phyloP scores from a whole-genome alignment of 2,888 invertebrate genomes.

The Amphipyra tragopoginis region DNA sequence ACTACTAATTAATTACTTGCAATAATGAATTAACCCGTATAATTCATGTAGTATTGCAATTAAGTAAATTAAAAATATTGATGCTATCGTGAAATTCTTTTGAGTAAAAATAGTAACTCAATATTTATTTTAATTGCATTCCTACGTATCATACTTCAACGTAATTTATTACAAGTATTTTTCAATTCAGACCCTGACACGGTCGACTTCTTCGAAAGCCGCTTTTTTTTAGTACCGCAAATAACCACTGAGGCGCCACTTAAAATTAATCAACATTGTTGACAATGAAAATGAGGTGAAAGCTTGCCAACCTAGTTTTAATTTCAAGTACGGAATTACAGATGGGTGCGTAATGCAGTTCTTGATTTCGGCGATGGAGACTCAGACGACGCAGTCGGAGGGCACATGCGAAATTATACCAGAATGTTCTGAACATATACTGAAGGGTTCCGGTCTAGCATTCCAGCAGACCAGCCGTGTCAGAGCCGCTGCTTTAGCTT shows the following conservation, averaged over 20 bases:
- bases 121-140: slow-evolving; percentile 21
- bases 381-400: slow-evolving; percentile 79
- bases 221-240: slow-evolving; percentile 49
- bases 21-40: not conserved
- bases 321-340: slow-evolving; percentile 60
- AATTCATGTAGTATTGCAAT: not conserved
- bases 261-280: slow-evolving; percentile 43
- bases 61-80: no score
- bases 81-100: slow-evolving; percentile 26
- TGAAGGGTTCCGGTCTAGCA: slow-evolving; percentile 82
- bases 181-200: slow-evolving; percentile 61
- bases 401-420: slow-evolving; percentile 80
- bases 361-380: slow-evolving; percentile 84
- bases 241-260: slow-evolving; percentile 56
- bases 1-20: not conserved
- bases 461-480: slow-evolving; percentile 84
- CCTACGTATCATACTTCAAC: slow-evolving; percentile 40
- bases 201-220: slow-evolving; percentile 60
- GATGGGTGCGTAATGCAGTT: slow-evolving; percentile 87
- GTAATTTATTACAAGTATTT: slow-evolving; percentile 36
- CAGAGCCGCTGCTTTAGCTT: slow-evolving; percentile 75
- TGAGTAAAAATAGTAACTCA: not conserved
- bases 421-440: slow-evolving; percentile 79
- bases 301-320: slow-evolving; percentile 60
- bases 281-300: slow-evolving; percentile 58